Conservation (phyloP, 2,113 vertebrate genomes). For the Ictidomys tridecemlineatus region DNA sequence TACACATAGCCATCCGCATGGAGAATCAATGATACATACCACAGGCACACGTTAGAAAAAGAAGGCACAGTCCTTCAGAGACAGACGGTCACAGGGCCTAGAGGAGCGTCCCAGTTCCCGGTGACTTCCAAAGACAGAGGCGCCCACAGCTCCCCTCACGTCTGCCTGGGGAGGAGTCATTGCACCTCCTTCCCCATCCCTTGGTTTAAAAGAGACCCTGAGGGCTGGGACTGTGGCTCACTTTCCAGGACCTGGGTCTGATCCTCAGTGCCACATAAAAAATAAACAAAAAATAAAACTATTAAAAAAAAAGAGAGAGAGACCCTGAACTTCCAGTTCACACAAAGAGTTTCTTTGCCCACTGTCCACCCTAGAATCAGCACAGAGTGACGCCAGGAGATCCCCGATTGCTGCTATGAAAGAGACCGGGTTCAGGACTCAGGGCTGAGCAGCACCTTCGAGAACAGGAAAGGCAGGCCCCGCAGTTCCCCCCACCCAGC, state of each 20-base stretch:
- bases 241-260: no score
- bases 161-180: not conserved
- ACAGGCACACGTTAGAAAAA: not conserved
- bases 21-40: conserved; percentile 21
- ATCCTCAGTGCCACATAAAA: no score
- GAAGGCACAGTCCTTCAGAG: not conserved
- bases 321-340: not conserved
- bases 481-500: not conserved
- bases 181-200: not conserved
- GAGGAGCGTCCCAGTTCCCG: not conserved
- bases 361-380: not conserved
- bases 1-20: not conserved
- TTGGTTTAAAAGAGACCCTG: not conserved
- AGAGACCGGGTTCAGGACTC: not conserved
- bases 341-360: not conserved
- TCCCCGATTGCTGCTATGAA: not conserved
- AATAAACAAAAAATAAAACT: no score
- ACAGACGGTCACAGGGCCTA: no score
- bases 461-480: not conserved
- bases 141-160: not conserved
- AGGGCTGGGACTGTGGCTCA: no score
- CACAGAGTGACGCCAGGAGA: not conserved
- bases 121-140: not conserved
- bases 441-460: not conserved
- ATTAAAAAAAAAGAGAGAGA: no score